A percentile compares a stretch with the other conserved stretches of the same genome.
These are phyloP conservation scores for Melanchra persicariae DNA, from an alignment of 2,888 invertebrate genomes.

Conservation along the genomic window DNA sequence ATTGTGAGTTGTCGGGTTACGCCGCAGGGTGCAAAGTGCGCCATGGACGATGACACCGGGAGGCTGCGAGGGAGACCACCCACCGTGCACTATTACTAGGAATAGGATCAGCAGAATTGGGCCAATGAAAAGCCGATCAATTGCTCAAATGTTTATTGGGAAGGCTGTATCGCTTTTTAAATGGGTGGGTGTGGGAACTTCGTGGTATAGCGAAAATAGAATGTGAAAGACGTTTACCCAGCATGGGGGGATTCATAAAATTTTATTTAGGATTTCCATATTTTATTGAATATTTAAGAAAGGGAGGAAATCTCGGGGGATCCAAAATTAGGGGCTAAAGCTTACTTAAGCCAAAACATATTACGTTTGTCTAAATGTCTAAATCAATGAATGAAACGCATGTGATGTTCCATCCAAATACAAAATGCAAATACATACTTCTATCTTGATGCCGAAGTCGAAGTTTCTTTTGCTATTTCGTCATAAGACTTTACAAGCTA, in stretches of 20 bases:
- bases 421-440: not conserved
- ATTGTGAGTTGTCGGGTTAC: constrained; percentile 8
- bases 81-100: constrained; percentile 57
- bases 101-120: constrained; percentile 61
- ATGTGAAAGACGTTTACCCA: constrained; percentile 17
- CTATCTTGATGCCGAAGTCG: no score
- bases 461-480: not conserved
- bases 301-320: not conserved
- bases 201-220: not conserved
- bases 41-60: constrained; percentile 52
- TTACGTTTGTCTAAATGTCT: not conserved
- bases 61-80: constrained; percentile 36
- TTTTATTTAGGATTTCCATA: constrained; percentile 22
- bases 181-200: constrained; percentile 5
- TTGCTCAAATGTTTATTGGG: constrained; percentile 52
- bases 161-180: constrained; percentile 28
- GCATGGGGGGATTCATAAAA: not conserved
- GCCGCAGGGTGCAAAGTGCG: constrained; percentile 59
- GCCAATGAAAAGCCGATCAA: constrained; percentile 54
- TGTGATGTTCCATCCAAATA: no score
- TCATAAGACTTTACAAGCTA: not conserved
- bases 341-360: not conserved
- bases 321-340: no score
- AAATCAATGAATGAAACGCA: not conserved
- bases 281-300: not conserved